Evolutionary conservation across 23 tunicate species (phyloP).

Genomic region (Trididemnum clinides): DNA sequence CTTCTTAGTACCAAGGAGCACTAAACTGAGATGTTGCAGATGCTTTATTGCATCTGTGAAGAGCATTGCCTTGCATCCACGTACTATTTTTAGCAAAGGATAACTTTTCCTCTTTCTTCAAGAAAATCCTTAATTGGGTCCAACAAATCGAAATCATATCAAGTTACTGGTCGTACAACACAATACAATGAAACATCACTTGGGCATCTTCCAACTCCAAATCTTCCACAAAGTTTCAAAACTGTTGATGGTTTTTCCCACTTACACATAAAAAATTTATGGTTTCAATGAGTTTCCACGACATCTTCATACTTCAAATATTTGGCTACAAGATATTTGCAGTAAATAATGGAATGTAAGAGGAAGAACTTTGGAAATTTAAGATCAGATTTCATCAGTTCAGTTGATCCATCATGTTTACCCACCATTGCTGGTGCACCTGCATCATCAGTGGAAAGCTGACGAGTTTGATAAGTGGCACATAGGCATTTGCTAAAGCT

Average conservation of each 20-base stretch:
- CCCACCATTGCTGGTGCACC: neutral
- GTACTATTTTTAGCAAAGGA: constrained; percentile 1
- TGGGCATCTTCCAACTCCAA: constrained; percentile 7
- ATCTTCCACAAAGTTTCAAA: neutral
- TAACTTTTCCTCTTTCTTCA: constrained; percentile 4
- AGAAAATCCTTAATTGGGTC: constrained; percentile 16
- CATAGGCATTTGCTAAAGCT: neutral
- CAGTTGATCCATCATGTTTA: neutral
- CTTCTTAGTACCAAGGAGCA: constrained; percentile 4
- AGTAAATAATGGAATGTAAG: neutral
- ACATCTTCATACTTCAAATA: neutral
- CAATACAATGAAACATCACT: constrained; percentile 19
- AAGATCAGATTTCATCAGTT: neutral
- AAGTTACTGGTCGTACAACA: constrained; percentile 2
- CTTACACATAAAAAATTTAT: neutral
- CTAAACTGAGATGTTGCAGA: constrained; percentile 10
- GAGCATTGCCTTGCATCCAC: constrained; percentile 18
- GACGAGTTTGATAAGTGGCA: constrained; percentile 1
- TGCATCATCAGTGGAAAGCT: neutral
- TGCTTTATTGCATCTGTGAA: constrained; percentile 6
- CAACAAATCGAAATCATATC: constrained; percentile 20
- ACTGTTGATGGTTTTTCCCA: neutral
- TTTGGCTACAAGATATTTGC: constrained; percentile 4
- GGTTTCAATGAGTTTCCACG: neutral
- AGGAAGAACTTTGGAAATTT: neutral